phyloP scores from a whole-genome alignment of 1,140 invertebrate species.

The Lepidostoma basale region DNA sequence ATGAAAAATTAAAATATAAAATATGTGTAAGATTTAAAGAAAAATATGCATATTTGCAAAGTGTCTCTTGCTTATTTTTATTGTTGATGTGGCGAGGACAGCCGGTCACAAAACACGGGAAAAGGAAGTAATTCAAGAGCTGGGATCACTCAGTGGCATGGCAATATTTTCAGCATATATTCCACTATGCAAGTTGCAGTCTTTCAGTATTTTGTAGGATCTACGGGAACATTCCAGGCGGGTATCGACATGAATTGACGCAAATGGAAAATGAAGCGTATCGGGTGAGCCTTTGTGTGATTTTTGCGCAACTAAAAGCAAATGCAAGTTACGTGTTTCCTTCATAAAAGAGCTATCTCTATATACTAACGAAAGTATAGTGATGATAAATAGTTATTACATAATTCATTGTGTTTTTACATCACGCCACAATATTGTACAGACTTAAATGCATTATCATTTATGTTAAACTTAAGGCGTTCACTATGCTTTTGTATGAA shows the following conservation, averaged over 20 bases:
- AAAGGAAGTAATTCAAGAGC: slow-evolving; percentile 35
- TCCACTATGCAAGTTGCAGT: not conserved
- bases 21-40: no score
- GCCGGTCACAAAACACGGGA: slow-evolving; percentile 25
- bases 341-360: not conserved
- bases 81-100: not conserved
- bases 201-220: slow-evolving; percentile 2
- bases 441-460: no score
- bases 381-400: no score
- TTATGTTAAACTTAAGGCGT: no score
- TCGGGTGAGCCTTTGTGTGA: not conserved
- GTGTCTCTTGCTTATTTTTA: not conserved
- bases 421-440: no score
- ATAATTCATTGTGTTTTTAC: no score
- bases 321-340: not conserved
- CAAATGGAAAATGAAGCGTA: slow-evolving; percentile 18
- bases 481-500: no score
- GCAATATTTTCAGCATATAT: not conserved
- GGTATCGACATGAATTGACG: slow-evolving; percentile 23
- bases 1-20: no score
- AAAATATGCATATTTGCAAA: not conserved
- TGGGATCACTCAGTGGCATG: slow-evolving; percentile 5
- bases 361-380: no score
- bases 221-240: not conserved
- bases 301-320: not conserved